These are phyloP conservation scores for Trilocha varians DNA, from an alignment of 2,888 invertebrate species.

Conservation along the genomic window DNA sequence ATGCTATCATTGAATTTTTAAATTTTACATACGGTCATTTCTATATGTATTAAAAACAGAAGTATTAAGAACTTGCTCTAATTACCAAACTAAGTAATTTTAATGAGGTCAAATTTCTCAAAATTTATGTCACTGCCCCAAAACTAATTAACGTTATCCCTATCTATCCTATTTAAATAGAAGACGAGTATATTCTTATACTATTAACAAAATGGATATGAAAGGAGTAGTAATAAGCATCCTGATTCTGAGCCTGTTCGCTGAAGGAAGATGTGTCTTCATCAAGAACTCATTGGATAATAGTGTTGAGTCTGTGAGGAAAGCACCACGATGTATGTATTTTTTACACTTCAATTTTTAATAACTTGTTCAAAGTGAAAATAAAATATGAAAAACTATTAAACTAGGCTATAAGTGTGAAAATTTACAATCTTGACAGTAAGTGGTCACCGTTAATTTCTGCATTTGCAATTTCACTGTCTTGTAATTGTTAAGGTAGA, in stretches of 20 bases:
- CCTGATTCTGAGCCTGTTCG: constrained; percentile 15
- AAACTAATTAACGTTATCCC: constrained; percentile 23
- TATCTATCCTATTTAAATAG: constrained; percentile 10
- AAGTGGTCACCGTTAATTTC: no score
- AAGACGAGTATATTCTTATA: constrained; percentile 2
- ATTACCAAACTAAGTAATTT: constrained; percentile 30
- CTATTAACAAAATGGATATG: constrained; percentile 28
- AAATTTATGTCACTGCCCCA: constrained; percentile 46
- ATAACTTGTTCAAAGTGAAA: no score
- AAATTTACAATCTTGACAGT: no score
- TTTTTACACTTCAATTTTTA: background rate
- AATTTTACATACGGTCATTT: no score
- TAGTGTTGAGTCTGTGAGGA: constrained; percentile 42
- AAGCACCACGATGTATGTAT: constrained; percentile 57
- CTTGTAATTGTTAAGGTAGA: no score
- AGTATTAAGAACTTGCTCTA: background rate
- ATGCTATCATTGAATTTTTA: no score
- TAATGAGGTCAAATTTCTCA: constrained; percentile 45
- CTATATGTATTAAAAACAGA: no score
- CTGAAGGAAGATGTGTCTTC: background rate
- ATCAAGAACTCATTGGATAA: constrained; percentile 19
- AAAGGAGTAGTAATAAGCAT: constrained; percentile 11
- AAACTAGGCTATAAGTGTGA: no score
- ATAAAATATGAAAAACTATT: no score
- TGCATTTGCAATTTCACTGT: no score